Evolutionary conservation across 2,888 invertebrate species (phyloP).

Genomic region (Drosophila setosimentum): DNA sequence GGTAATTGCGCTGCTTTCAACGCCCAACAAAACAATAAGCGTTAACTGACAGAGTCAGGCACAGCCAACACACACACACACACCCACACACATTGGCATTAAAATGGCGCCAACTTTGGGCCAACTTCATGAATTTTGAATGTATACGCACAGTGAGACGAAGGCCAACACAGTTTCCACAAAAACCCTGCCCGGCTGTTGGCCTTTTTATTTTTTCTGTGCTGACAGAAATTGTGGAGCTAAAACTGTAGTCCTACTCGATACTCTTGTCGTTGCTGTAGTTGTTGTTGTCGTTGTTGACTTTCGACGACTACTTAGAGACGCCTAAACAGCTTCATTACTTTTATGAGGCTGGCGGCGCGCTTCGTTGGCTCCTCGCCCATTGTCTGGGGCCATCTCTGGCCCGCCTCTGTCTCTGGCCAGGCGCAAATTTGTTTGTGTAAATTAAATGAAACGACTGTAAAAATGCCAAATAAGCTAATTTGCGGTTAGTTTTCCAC

Average conservation of each 20-base stretch:
- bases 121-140: constrained; percentile 80
- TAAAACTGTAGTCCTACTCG: constrained; percentile 25
- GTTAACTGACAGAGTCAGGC: constrained; percentile 40
- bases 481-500: constrained; percentile 76
- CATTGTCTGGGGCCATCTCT: constrained; percentile 64
- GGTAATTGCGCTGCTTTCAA: constrained; percentile 62
- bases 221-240: constrained; percentile 68
- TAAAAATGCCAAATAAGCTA: constrained; percentile 81
- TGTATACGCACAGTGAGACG: constrained; percentile 67
- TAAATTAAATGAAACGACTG: constrained; percentile 81
- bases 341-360: constrained; percentile 79
- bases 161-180: constrained; percentile 36
- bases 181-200: constrained; percentile 21
- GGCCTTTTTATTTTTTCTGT: constrained; percentile 47
- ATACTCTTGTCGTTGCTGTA: constrained; percentile 17
- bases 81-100: constrained; percentile 37
- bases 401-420: constrained; percentile 48
- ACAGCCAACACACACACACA: constrained; percentile 15
- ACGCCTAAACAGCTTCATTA: constrained; percentile 82
- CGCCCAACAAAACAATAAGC: constrained; percentile 57
- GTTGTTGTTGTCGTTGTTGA: constrained; percentile 43
- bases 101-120: constrained; percentile 74
- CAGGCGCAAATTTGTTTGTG: constrained; percentile 82
- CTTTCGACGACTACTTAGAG: constrained; percentile 81
- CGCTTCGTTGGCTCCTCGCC: constrained; percentile 74